A percentile compares a stretch with the other conserved stretches of the same genome.
Evolutionary conservation across 2,113 vertebrate species (phyloP).

Genomic region (Mus musculus): DNA sequence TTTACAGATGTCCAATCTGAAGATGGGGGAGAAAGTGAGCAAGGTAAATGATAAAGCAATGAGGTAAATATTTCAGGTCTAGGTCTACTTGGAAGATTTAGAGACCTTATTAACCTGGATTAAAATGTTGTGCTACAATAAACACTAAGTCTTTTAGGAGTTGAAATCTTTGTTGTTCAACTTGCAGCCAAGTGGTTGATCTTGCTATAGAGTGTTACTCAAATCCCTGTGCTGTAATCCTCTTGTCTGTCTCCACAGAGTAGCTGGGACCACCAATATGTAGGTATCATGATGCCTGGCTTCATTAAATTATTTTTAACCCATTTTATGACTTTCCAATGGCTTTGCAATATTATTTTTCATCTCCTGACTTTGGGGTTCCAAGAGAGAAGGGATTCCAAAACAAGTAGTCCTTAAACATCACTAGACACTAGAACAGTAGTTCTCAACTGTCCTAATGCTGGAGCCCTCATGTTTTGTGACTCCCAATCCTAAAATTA

Average conservation of each 20-base stretch:
- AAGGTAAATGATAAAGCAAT: background rate
- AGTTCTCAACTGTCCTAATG: background rate
- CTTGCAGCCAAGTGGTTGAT: background rate
- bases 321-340: slow-evolving; percentile 9
- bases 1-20: background rate
- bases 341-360: slow-evolving; percentile 26
- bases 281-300: background rate
- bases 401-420: background rate
- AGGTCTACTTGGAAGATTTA: slow-evolving; percentile 17
- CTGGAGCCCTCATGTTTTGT: background rate
- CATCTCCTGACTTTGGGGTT: background rate
- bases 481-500: background rate
- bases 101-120: background rate
- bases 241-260: background rate
- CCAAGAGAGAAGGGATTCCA: background rate
- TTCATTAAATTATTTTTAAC: slow-evolving; percentile 42
- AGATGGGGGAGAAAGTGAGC: slow-evolving; percentile 30
- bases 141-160: background rate
- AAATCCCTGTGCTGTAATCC: background rate
- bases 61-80: slow-evolving; percentile 31
- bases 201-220: background rate
- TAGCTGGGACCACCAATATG: background rate
- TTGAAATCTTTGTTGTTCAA: background rate
- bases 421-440: background rate
- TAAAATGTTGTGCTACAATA: slow-evolving; percentile 16